Evolutionary conservation across 2,797 vertebrate species (phyloP).

Genomic region (Vipera latastei): DNA sequence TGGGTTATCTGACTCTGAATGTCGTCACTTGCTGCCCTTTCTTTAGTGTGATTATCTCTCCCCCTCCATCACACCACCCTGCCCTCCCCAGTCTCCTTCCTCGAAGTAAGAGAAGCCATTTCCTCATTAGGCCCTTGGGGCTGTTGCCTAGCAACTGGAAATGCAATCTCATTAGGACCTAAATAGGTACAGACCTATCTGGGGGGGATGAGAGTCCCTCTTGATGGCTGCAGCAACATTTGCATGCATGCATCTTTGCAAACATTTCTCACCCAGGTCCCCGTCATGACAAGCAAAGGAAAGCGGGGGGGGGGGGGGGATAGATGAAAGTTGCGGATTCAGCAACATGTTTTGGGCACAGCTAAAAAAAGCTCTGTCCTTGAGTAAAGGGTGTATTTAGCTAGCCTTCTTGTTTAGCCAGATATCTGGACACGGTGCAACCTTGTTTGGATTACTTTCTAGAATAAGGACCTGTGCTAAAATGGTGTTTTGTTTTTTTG

Average conservation of each 20-base stretch:
- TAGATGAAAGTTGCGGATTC: neutral
- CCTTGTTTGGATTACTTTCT: neutral
- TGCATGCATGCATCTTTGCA: neutral
- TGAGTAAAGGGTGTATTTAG: neutral
- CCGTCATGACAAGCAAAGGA: neutral
- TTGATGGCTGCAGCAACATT: constrained; percentile 6
- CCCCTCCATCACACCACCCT: fast-evolving
- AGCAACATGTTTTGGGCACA: neutral
- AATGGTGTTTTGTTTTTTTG: neutral
- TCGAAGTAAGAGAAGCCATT: neutral
- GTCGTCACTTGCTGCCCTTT: neutral
- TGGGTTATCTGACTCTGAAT: neutral
- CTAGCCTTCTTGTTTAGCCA: neutral
- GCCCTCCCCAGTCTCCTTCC: neutral
- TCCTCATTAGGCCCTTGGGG: constrained; percentile 43
- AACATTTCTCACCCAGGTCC: constrained; percentile 24
- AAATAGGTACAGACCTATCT: constrained; percentile 24
- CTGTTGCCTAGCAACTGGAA: constrained; percentile 49
- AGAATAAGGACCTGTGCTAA: neutral
- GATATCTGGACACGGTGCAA: neutral
- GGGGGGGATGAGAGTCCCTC: constrained; percentile 33
- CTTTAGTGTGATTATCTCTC: neutral
- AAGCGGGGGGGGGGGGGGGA: fast-evolving
- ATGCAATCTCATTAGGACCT: constrained; percentile 52
- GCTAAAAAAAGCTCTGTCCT: neutral